These are phyloP conservation scores for Oreotrochilus melanogaster DNA, from an alignment of 2,113 vertebrate genomes.

Conservation along the genomic window DNA sequence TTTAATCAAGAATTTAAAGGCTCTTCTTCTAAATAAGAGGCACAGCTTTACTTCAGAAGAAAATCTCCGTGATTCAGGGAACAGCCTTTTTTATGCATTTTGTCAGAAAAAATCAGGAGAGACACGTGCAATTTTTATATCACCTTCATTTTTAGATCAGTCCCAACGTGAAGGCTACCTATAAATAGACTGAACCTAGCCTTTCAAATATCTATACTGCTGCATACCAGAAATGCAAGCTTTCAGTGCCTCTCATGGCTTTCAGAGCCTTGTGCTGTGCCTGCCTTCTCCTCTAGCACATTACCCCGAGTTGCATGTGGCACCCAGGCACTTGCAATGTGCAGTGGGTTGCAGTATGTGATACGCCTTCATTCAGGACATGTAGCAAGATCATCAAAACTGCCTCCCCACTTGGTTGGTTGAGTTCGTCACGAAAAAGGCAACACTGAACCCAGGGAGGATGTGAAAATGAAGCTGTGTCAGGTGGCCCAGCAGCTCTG, in stretches of 20 bases:
- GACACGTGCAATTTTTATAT: slow-evolving; percentile 50
- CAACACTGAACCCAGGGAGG: not conserved
- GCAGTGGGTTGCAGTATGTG: not conserved
- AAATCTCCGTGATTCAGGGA: not conserved
- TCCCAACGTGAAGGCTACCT: slow-evolving; percentile 65
- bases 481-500: not conserved
- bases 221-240: slow-evolving; percentile 46
- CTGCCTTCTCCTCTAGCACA: slow-evolving; percentile 31
- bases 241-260: slow-evolving; percentile 35
- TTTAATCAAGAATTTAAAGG: slow-evolving; percentile 52
- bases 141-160: slow-evolving; percentile 63
- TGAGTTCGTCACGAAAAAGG: not conserved
- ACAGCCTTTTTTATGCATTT: not conserved
- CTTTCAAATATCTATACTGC: slow-evolving; percentile 68
- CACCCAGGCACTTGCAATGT: not conserved
- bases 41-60: slow-evolving; percentile 14
- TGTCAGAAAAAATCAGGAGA: slow-evolving; percentile 48
- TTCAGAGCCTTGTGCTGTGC: slow-evolving; percentile 49
- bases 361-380: not conserved
- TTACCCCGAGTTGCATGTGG: not conserved
- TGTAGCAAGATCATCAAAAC: not conserved
- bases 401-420: not conserved
- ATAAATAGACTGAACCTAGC: slow-evolving; percentile 77
- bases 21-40: slow-evolving; percentile 29
- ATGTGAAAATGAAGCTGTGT: slow-evolving; percentile 1